Evolutionary conservation across 2,113 vertebrate genomes (phyloP).

Genomic region (Ifrita kowaldi): DNA sequence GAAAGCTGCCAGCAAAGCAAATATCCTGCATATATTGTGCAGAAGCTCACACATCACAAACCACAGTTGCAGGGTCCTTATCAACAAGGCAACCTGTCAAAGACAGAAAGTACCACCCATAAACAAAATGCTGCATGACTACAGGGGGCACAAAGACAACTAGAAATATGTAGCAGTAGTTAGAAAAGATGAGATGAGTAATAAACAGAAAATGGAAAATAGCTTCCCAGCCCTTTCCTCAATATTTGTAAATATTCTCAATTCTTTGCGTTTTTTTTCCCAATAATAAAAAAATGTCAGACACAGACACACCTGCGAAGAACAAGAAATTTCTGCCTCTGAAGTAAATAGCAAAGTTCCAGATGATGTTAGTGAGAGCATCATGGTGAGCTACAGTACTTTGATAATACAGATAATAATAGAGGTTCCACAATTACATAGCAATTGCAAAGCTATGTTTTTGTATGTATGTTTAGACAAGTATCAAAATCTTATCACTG

Average conservation of each 20-base stretch:
- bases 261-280: neutral
- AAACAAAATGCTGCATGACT: neutral
- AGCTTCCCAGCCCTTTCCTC: neutral
- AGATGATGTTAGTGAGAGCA: neutral
- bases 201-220: neutral
- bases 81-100: neutral
- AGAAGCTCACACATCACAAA: neutral
- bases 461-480: neutral
- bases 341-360: neutral
- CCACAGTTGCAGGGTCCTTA: neutral
- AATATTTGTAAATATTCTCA: neutral
- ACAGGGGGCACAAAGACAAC: neutral
- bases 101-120: neutral
- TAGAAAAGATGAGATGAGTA: neutral
- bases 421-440: neutral
- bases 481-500: neutral
- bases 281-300: neutral
- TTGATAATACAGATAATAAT: neutral
- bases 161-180: neutral
- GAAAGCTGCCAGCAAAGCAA: neutral
- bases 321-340: neutral
- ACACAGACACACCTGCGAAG: neutral
- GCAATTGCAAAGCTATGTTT: neutral
- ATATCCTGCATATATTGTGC: neutral
- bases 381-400: neutral